Evolutionary conservation across 2,888 invertebrate genomes (phyloP), one percentile per base, ranked within the genome.

Genomic region (Phania funesta): DNA sequence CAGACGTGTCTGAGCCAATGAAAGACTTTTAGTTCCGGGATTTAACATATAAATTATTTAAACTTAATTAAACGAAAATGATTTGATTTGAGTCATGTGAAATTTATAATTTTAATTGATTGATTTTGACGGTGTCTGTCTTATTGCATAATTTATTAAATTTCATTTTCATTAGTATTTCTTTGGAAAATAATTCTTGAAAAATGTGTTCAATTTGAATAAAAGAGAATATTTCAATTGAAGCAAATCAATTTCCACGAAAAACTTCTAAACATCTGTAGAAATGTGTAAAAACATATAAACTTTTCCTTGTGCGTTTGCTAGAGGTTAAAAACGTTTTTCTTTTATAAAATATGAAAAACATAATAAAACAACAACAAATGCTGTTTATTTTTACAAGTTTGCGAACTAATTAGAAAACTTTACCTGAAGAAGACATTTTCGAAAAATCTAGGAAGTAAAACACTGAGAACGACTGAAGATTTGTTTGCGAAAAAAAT

Each of bases 341-440:
- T 18, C 16, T 44, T 18, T n/a, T n/a, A n/a, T n/a, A n/a, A n/a
- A n/a, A n/a, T n/a, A n/a, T n/a, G n/a, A n/a, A 5, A 56, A 70
- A 35, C 16, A 2, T 9, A 32, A 35, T 13, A 32, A 20, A 18
- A 38, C 18, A 58, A 68, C 44, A 35, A 41, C 29, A 16, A 18
- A 11, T n/a, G n/a, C n/a, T n/a, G 0, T 29, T 46, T 16, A 46
- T 38, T 65, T 29, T 52, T 50, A 32, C 11, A 81, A 68, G 38
- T 81, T 81, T 73, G 24, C 62, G 68, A 76, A 81, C 60, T 81
- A 81, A 81, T 81, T 76, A 81, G 67, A 81, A 81, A 81, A 73
- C 54, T 81, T 81, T 81, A 54, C 73, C 73, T 38, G 62, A n/a
- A 74, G 80, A 81, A 71, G 71, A 54, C 54, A 26, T 62, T 76